Evolutionary conservation across 2,113 vertebrate genomes (phyloP), one percentile per base, ranked within the genome.

Genomic region (Antechinus stuartii): DNA sequence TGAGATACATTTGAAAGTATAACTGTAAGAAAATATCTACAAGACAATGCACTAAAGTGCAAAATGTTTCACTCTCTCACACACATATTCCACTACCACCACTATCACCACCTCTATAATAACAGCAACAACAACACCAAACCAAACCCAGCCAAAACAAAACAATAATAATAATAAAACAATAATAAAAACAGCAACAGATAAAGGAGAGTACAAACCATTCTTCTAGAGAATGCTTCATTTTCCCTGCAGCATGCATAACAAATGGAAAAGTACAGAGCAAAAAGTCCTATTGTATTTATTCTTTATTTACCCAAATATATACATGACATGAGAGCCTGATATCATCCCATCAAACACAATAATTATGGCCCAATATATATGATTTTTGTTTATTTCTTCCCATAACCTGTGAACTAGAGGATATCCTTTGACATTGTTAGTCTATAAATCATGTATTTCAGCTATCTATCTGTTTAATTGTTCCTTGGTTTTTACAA

Each of bases 151-250:
- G 5, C 0, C 61, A 68, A 68, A 68, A 61, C 9, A 56, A 57
- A 27, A 2, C 26, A 52, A 52, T 52, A 52, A 26, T 6, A 30
- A 61, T n/a, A n/a, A n/a, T n/a, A 56, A 57, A 27, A 2, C 26
- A 52, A 52, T 52, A 52, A 26, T 6, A 30, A 61, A 61, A 61
- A 11, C 9, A 61, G 57, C 57, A 93, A 53, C 25, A 30, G 19
- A 93, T 68, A 92, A 91, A 27, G 52, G 52, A 54, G 8, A 24
- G 10, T 92, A 30, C 49, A 84, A 96, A 56, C 55, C 90, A 89
- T 54, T 54, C 53, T 49, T 52, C 49, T 84, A 2, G 56, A 52
- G 92, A 90, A 46, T 57, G n/a, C 24, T 57, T 50, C 10, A 42
- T 27, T 54, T 53, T 94, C 3, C 12, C 27, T 12, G 57, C 1